These are phyloP conservation scores for Brevipalpus yothersi DNA, from an alignment of 1,140 invertebrate genomes.

Conservation along the genomic window DNA sequence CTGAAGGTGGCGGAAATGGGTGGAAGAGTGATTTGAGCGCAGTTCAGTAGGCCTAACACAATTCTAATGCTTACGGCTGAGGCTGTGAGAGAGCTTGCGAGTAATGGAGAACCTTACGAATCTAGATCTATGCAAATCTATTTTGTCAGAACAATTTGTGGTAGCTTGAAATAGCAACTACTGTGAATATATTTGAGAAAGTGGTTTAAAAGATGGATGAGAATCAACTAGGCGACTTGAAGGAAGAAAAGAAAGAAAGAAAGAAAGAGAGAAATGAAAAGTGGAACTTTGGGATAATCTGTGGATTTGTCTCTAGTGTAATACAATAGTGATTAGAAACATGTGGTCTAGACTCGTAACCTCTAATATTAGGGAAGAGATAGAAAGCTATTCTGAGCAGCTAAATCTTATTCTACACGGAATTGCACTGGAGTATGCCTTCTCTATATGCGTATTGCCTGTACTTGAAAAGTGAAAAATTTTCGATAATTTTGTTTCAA, in stretches of 20 bases:
- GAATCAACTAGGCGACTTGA: background rate
- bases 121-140: no score
- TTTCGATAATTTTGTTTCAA: background rate
- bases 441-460: no score
- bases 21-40: background rate
- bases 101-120: background rate
- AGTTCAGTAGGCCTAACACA: background rate
- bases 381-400: no score
- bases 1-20: background rate
- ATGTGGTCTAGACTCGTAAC: background rate
- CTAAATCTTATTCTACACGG: background rate
- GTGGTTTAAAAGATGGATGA: background rate
- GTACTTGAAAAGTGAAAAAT: background rate
- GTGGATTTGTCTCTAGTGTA: no score
- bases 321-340: no score
- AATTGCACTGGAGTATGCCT: no score
- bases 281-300: no score
- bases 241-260: background rate
- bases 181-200: background rate
- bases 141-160: background rate
- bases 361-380: background rate
- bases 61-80: background rate
- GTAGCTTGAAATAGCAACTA: background rate
- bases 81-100: background rate
- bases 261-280: background rate